These are phyloP conservation scores for Cotesia glomerata DNA, from an alignment of 1,140 invertebrate genomes.

Conservation along the genomic window DNA sequence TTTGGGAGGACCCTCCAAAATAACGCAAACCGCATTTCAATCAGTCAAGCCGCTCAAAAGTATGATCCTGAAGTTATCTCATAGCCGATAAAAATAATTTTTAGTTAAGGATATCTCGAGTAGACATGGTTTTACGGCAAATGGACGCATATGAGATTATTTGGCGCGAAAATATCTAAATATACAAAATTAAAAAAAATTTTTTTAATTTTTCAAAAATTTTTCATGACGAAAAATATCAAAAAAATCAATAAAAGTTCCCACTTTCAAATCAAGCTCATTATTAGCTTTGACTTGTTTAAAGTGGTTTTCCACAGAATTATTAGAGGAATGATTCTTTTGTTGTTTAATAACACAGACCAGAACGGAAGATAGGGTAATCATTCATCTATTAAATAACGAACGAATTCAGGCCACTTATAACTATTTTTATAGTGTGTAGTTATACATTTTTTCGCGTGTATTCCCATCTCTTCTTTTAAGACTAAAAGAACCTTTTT, in stretches of 20 bases:
- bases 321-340: constrained; percentile 14
- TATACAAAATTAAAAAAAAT: too few relatives aligned
- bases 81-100: too few relatives aligned
- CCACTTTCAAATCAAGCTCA: constrained; percentile 12
- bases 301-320: constrained; percentile 11
- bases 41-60: too few relatives aligned
- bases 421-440: not conserved
- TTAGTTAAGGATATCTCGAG: too few relatives aligned
- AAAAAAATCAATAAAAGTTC: constrained; percentile 21
- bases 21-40: too few relatives aligned
- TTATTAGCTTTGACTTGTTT: constrained; percentile 4
- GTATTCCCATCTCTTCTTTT: not conserved
- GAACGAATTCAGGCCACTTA: not conserved
- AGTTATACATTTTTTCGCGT: not conserved
- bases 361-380: constrained; percentile 13
- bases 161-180: too few relatives aligned
- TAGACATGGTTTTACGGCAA: too few relatives aligned
- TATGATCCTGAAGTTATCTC: too few relatives aligned
- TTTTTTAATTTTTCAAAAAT: too few relatives aligned
- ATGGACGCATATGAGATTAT: too few relatives aligned
- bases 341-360: constrained; percentile 5
- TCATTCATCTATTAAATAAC: constrained; percentile 13
- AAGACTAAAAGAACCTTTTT: not conserved
- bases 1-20: too few relatives aligned
- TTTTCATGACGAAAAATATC: too few relatives aligned